Percentiles rank a stretch among this genome's conserved stretches.
phyloP scores from a whole-genome alignment of 1,140 invertebrate genomes.

The Calliphora vicina region DNA sequence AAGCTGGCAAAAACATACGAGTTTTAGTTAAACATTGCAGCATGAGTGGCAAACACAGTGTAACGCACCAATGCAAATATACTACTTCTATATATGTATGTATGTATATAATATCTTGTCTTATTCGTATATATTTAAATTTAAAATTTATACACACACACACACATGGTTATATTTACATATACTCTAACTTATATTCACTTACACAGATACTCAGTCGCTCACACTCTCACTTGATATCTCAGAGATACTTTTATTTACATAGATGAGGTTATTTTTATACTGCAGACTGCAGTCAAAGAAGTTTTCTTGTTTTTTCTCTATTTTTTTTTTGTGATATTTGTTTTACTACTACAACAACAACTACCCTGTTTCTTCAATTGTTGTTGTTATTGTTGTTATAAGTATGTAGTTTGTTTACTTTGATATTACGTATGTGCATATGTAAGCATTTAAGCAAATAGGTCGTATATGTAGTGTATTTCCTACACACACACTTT shows the following conservation, averaged over 20 bases:
- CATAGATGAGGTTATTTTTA: background rate
- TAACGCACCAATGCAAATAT: too few species aligned
- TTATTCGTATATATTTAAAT: background rate
- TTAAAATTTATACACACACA: background rate
- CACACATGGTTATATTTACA: background rate
- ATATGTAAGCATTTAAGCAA: constrained; percentile 13
- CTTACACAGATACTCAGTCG: too few species aligned
- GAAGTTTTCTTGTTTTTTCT: background rate
- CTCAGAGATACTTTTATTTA: background rate
- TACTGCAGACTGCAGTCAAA: constrained; percentile 8
- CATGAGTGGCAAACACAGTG: too few species aligned
- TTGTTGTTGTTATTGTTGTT: background rate
- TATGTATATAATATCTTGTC: background rate
- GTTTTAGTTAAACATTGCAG: too few species aligned
- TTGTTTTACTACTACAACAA: background rate
- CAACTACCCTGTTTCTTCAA: background rate
- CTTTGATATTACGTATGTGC: background rate
- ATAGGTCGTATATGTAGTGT: constrained; percentile 2
- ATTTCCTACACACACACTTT: background rate
- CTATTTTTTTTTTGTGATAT: background rate
- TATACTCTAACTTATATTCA: background rate
- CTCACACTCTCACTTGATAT: background rate
- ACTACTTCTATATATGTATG: background rate
- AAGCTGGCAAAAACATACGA: too few species aligned
- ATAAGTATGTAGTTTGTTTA: background rate